These are phyloP conservation scores for Pyxicephalus adspersus DNA, from an alignment of 2,113 vertebrate genomes.

Conservation along the genomic window DNA sequence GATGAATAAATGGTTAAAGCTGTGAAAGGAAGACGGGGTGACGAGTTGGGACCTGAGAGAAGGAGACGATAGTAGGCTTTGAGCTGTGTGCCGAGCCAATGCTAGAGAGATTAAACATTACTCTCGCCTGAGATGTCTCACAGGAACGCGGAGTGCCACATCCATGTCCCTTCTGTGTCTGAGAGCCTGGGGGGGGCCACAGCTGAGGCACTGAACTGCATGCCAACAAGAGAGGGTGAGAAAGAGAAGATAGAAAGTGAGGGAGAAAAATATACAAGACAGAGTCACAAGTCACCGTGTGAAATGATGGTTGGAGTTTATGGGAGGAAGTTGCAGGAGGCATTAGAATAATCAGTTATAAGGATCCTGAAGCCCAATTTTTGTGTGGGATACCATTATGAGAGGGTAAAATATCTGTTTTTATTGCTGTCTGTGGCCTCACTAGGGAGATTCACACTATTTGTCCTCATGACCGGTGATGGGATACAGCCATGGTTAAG, in stretches of 20 bases:
- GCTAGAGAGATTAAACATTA: constrained; percentile 27
- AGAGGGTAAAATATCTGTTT: too few species aligned
- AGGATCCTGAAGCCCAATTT: too few species aligned
- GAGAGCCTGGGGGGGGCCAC: constrained; percentile 36
- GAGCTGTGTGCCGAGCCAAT: not conserved
- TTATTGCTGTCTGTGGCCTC: too few species aligned
- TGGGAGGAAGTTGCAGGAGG: too few species aligned
- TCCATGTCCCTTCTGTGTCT: constrained; percentile 12
- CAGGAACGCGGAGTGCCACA: constrained; percentile 22
- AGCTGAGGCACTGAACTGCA: constrained; percentile 31
- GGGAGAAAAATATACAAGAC: too few species aligned
- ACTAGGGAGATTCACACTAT: too few species aligned
- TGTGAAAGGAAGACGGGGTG: not conserved
- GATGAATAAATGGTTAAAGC: not conserved
- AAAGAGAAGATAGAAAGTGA: not conserved
- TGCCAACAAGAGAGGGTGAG: constrained; percentile 11
- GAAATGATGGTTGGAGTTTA: too few species aligned
- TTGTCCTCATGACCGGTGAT: too few species aligned
- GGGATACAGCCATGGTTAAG: too few species aligned
- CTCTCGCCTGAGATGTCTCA: constrained; percentile 38
- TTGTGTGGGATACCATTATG: too few species aligned
- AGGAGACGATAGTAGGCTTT: not conserved
- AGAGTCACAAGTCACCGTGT: not conserved
- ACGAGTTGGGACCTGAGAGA: not conserved
- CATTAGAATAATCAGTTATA: too few species aligned